These are phyloP conservation scores for Chaetogeoica ovagalla DNA, from an alignment of 2,888 invertebrate species.

Conservation along the genomic window DNA sequence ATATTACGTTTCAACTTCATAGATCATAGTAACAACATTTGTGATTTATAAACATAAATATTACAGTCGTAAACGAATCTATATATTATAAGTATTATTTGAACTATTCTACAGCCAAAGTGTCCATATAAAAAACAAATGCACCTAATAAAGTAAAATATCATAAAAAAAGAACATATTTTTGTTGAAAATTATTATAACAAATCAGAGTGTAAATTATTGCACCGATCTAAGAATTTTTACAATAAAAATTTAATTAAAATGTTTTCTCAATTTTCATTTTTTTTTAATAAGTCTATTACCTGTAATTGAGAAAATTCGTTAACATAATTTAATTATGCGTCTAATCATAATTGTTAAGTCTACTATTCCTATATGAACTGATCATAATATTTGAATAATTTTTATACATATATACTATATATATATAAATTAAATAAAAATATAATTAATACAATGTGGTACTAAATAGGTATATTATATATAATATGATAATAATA, in stretches of 20 bases:
- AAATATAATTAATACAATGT: background rate
- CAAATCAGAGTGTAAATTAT: slow-evolving; percentile 1
- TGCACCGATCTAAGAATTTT: slow-evolving; percentile 6
- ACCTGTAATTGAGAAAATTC: slow-evolving; percentile 52
- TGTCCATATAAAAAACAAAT: slow-evolving; percentile 31
- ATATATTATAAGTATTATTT: slow-evolving; percentile 14
- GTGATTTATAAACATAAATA: slow-evolving; percentile 23
- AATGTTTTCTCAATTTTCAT: slow-evolving; percentile 15
- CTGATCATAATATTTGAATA: slow-evolving; percentile 7
- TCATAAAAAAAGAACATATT: slow-evolving; percentile 27
- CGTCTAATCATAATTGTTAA: background rate
- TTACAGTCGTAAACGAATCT: slow-evolving; percentile 38
- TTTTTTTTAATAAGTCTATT: slow-evolving; percentile 37
- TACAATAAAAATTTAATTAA: slow-evolving; percentile 16
- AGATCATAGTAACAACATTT: slow-evolving; percentile 48
- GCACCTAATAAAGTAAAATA: slow-evolving; percentile 31
- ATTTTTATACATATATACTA: background rate
- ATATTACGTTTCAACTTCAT: slow-evolving; percentile 21
- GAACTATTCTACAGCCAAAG: slow-evolving; percentile 32
- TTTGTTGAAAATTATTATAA: slow-evolving; percentile 4
- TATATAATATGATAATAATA: background rate
- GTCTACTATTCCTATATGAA: background rate
- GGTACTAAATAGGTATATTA: background rate
- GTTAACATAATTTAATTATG: slow-evolving; percentile 14
- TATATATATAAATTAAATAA: background rate